phyloP scores from a whole-genome alignment of 1,140 invertebrate species.

The Pseudomyrmex gracilis region DNA sequence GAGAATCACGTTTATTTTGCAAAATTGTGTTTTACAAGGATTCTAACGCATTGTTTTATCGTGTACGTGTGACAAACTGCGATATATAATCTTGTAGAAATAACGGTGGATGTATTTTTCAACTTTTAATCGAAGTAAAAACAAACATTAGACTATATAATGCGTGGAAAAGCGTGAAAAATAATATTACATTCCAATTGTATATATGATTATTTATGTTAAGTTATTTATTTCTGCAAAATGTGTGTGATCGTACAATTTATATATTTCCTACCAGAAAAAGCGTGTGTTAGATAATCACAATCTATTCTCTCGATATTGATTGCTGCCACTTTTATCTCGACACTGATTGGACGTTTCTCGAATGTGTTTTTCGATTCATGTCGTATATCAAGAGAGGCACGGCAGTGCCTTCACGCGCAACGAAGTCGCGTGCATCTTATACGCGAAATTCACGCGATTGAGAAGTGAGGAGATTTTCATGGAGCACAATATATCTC shows the following conservation, averaged over 20 bases:
- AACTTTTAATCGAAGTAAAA: neutral
- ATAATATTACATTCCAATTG: neutral
- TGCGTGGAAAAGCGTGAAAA: neutral
- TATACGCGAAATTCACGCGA: too few relatives aligned
- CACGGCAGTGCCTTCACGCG: too few relatives aligned
- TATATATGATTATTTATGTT: neutral
- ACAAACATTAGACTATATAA: neutral
- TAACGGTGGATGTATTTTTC: neutral
- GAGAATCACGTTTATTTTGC: constrained; percentile 63
- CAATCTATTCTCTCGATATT: too few relatives aligned
- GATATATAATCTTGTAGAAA: neutral
- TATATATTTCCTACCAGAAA: too few relatives aligned
- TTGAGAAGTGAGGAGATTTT: too few relatives aligned
- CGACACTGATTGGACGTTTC: too few relatives aligned
- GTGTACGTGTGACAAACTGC: neutral
- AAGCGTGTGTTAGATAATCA: too few relatives aligned
- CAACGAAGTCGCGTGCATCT: too few relatives aligned
- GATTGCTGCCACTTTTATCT: too few relatives aligned
- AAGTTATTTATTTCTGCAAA: neutral
- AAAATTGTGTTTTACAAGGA: constrained; percentile 65
- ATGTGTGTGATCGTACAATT: neutral
- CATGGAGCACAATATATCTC: too few relatives aligned
- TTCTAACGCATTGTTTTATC: constrained; percentile 48
- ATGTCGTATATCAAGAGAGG: too few relatives aligned
- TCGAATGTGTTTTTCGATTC: too few relatives aligned